phyloP scores from a whole-genome alignment of 2,797 vertebrate species.

The Lepus oiostolus region DNA sequence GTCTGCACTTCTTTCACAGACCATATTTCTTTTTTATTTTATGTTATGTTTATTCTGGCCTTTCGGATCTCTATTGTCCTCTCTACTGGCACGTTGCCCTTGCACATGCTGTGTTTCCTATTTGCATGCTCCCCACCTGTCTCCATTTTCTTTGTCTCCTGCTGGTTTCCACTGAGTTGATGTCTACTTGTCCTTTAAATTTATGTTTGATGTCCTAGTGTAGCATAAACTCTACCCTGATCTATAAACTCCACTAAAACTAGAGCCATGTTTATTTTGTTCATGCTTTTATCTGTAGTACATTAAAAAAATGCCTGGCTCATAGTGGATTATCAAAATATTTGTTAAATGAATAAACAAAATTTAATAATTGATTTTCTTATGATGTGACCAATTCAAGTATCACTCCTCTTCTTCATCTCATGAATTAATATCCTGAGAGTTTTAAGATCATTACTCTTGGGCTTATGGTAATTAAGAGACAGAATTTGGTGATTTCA shows the following conservation, averaged over 20 bases:
- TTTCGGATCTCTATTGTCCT: neutral
- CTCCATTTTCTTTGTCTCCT: neutral
- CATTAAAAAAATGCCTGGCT: neutral
- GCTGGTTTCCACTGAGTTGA: neutral
- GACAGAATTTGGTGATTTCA: slow-evolving; percentile 20
- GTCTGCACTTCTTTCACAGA: neutral
- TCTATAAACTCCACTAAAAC: neutral
- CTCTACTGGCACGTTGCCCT: neutral
- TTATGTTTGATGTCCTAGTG: neutral
- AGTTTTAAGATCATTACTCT: slow-evolving; percentile 40
- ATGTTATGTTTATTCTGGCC: neutral
- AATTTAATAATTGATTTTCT: slow-evolving; percentile 23
- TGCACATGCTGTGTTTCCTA: neutral
- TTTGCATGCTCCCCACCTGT: neutral
- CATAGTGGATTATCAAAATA: slow-evolving; percentile 36
- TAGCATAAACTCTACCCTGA: neutral
- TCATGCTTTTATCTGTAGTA: slow-evolving; percentile 32
- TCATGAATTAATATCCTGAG: slow-evolving; percentile 18
- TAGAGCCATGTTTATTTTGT: neutral
- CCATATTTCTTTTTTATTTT: neutral
- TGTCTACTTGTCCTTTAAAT: slow-evolving; percentile 11
- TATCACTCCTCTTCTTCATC: slow-evolving; percentile 15
- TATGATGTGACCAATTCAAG: slow-evolving; percentile 5
- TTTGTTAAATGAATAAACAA: neutral
- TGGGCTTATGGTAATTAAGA: slow-evolving; percentile 4